Conservation (phyloP, 2,888 invertebrate genomes). For the Drosophila kanekoi region DNA sequence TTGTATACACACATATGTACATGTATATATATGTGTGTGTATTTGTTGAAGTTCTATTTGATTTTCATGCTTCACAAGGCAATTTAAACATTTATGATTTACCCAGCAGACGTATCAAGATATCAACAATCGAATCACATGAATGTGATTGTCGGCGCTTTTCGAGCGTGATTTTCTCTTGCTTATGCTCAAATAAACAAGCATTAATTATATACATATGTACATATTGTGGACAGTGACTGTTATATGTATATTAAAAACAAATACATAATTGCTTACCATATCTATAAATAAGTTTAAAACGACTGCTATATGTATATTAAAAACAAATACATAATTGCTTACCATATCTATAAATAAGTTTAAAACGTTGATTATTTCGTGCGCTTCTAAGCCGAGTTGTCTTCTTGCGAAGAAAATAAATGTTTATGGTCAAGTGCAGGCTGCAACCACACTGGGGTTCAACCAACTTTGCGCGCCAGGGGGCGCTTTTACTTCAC, state of each 20-base stretch:
- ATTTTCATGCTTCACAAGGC: constrained; percentile 42
- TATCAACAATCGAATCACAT: constrained; percentile 21
- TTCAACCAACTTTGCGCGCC: constrained; percentile 42
- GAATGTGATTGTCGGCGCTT: constrained; percentile 27
- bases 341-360: too few species aligned
- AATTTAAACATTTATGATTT: constrained; percentile 44
- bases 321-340: too few species aligned
- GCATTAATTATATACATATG: background rate
- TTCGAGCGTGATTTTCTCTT: constrained; percentile 34
- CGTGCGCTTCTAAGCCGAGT: constrained; percentile 1
- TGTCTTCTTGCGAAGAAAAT: constrained; percentile 12
- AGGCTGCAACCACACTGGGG: constrained; percentile 12
- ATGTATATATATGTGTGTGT: background rate
- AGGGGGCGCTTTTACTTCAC: constrained; percentile 44
- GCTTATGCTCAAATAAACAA: constrained; percentile 4
- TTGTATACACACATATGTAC: too few species aligned
- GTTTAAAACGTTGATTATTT: constrained; percentile 28
- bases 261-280: constrained; percentile 7
- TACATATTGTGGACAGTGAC: background rate
- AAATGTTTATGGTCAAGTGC: constrained; percentile 41
- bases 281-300: constrained; percentile 12
- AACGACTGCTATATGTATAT: too few species aligned
- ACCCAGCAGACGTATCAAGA: constrained; percentile 22
- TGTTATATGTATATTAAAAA: constrained; percentile 1
- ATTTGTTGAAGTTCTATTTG: constrained; percentile 6